Base-by-base conservation (phyloP, 2,888 invertebrate genomes). In the Cactoblastis cactorum region DNA sequence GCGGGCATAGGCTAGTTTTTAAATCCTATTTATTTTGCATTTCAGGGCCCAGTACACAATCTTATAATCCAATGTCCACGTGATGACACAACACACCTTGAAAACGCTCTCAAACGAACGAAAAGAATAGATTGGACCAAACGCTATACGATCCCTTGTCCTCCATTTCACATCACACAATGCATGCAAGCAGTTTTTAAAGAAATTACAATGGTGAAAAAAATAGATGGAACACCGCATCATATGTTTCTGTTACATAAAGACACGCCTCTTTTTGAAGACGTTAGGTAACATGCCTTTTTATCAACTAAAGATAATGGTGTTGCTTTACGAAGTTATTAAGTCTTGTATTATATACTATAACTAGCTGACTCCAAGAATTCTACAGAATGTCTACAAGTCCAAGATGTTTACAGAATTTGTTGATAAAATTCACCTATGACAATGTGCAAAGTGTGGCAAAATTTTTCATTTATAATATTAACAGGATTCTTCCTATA, bases 101-200 rank as follows among this genome's bases (percentile, higher is more conserved):
- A 66, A 59, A 62, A 65, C 45, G 65, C 70, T n/a, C 11, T 69
- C 8, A 12, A 54, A 6, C 58, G 56, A 38, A 69, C 72, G 3
- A 62, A 61, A 33, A 19, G 64, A 33, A 67, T 71, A 22, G 62
- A 69, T 39, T 71, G 72, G 66, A 61, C 45, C 12, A 51, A 48
- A 12, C 24, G 38, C 3, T 38, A 50, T 3, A 12, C 47, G 15
- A 12, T 57, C 11, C 55, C 57, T 1, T 53, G 28, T 22, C 52
- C 53, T 49, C 54, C 54, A 12, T 14, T 34, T 14, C 45, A 55
- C 32, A 51, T 55, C 12, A 19, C 24, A 0, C 19, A 34, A 17
- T 39, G 49, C 32, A 38, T 55, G 2, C 9, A 32, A 32, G 41
- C 32, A 19, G 33, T 53, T 11, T 46, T 52, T 0, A 11, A 50